Conservation (phyloP, 2,113 vertebrate genomes). For the Proteles cristata region DNA sequence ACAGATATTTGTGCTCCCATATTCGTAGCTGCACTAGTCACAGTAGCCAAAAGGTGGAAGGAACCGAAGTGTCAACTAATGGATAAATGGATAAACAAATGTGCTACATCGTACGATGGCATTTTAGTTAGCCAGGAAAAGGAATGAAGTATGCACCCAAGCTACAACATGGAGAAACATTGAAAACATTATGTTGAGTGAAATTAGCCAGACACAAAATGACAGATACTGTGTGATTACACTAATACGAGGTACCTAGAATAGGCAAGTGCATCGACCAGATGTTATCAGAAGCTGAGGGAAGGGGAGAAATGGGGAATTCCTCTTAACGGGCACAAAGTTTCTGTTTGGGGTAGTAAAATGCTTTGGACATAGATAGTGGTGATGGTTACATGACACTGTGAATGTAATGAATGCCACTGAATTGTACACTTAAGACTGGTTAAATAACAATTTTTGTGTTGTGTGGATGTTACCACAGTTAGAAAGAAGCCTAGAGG, state of each 20-base stretch:
- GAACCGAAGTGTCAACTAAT: neutral
- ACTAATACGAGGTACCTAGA: neutral
- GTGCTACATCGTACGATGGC: neutral
- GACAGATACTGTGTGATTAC: neutral
- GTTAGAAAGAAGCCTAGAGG: neutral
- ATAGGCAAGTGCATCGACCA: neutral
- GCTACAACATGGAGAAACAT: neutral
- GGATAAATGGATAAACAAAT: neutral
- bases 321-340: neutral
- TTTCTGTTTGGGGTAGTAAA: neutral
- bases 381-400: neutral
- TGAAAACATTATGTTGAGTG: too few species aligned
- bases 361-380: neutral
- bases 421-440: neutral
- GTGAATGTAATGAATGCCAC: neutral
- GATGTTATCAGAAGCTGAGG: neutral
- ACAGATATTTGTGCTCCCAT: fast-evolving
- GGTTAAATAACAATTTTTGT: neutral
- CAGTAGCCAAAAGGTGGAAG: neutral
- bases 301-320: too few species aligned
- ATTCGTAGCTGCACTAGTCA: neutral
- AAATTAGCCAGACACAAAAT: neutral
- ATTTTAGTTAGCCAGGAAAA: neutral
- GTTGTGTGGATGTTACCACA: neutral
- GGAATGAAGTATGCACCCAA: neutral